Conservation (phyloP, 2,888 invertebrate genomes). For the Mamestra brassicae region DNA sequence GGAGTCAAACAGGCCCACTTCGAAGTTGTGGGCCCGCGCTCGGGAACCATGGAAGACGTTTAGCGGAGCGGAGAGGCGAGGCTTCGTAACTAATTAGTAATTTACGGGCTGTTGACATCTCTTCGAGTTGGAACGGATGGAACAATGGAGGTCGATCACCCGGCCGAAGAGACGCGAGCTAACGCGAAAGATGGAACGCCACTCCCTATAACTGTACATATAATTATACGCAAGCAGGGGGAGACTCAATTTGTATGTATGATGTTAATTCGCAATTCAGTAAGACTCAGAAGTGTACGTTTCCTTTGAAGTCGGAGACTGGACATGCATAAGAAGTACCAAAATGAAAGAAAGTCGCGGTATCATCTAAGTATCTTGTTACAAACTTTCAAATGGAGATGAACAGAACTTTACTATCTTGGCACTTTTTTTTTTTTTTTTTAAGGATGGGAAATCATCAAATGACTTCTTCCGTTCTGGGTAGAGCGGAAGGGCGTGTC, state of each 20-base stretch:
- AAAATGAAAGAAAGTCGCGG: constrained; percentile 26
- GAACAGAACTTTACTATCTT: constrained; percentile 3
- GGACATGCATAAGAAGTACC: constrained; percentile 29
- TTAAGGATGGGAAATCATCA: too few relatives aligned
- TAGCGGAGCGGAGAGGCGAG: constrained; percentile 62
- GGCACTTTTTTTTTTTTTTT: too few relatives aligned
- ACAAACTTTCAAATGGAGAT: constrained; percentile 12
- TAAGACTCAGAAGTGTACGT: constrained; percentile 18
- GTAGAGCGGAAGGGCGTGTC: too few relatives aligned
- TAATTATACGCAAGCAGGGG: constrained; percentile 7
- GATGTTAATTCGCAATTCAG: constrained; percentile 25
- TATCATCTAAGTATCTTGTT: constrained; percentile 3
- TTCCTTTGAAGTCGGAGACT: constrained; percentile 33
- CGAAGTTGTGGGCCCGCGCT: constrained; percentile 34
- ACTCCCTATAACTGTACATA: constrained; percentile 25
- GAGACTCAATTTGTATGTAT: constrained; percentile 35
- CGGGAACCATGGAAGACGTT: constrained; percentile 50
- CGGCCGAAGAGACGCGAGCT: constrained; percentile 33
- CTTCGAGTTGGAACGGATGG: constrained; percentile 45
- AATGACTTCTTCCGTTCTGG: too few relatives aligned
- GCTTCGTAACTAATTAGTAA: constrained; percentile 71
- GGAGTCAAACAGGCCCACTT: constrained; percentile 38
- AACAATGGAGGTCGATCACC: constrained; percentile 66
- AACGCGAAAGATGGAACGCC: constrained; percentile 38
- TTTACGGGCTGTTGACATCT: constrained; percentile 73